Evolutionary conservation across 2,888 invertebrate genomes (phyloP), one percentile per base, ranked within the genome.

Genomic region (Aspidapion aeneum): DNA sequence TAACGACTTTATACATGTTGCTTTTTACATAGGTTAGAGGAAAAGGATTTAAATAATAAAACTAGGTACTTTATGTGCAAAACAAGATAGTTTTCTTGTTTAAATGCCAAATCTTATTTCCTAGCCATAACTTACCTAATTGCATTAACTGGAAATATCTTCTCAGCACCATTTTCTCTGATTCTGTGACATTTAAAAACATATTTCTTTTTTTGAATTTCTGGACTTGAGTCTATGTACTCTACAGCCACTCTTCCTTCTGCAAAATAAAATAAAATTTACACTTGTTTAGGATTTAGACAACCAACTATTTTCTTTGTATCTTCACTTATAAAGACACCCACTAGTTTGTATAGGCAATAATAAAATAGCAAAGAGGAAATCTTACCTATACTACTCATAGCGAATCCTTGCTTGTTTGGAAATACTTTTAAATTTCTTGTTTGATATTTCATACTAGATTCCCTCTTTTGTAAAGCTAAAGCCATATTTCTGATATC

Each of bases 171-270:
- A 72, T 91, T 90, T 78, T 97, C 96, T 79, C 97, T 96, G 73
- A 94, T 91, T 71, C 98, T 85, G 75, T 98, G 98, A 80, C 98
- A 98, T 77, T 98, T 98, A 75, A 98, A 98, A 0, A 98, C 98
- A 80, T 98, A 99, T 80, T 98, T 99, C 76, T 96, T 96, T 81
- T 97, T 97, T 81, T 99, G 98, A 7, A 96, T 89, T 78, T 98
- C 98, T 0, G 96, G 92, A 76, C 92, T 94, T 16, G 94, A 93
- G 76, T 99, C 98, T 54, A 98, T 84, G 78, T 98, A 99, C 78
- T 99, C 99, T 0, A 99, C 99, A 1, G 98, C 97, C 0, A 98
- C 98, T 62, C 98, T 84, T 16, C 65, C 35, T 12, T 57, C 56
- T 58, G 56, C 60, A 49, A 20, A 55, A 22, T 16, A 1, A 18